These are phyloP conservation scores for Capromys pilorides DNA, from an alignment of 2,797 vertebrate genomes.

Conservation along the genomic window DNA sequence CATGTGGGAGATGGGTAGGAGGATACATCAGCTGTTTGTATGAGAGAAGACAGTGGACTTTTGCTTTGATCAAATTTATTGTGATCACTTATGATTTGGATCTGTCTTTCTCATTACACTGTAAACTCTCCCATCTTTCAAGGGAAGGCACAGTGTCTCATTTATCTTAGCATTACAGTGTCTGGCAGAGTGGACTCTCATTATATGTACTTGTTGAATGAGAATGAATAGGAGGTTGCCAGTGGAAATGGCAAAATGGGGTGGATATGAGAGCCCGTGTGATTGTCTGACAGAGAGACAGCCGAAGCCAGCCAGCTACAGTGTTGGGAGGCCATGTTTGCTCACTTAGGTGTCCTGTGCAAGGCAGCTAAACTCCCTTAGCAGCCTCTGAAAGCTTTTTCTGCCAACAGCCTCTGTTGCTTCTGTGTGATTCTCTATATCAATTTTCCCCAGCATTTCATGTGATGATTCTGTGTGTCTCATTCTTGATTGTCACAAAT, in stretches of 20 bases:
- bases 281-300: not conserved
- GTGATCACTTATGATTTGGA: slow-evolving; percentile 3
- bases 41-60: not conserved
- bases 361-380: not conserved
- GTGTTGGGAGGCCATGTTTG: not conserved
- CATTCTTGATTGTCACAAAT: slow-evolving; percentile 21
- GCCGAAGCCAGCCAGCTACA: not conserved
- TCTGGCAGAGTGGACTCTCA: slow-evolving; percentile 24
- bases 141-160: not conserved
- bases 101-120: not conserved
- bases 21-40: not conserved
- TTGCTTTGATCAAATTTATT: slow-evolving; percentile 26
- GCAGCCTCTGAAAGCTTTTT: not conserved
- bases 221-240: not conserved
- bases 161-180: not conserved
- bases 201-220: not conserved
- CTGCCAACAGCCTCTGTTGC: not conserved
- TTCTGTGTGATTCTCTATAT: not conserved
- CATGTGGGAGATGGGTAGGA: not conserved
- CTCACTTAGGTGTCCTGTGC: not conserved
- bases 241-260: not conserved
- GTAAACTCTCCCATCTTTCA: not conserved
- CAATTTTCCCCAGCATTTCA: not conserved
- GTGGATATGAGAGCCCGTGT: not conserved
- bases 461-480: not conserved